phyloP scores from a whole-genome alignment of 2,113 vertebrate genomes.

The Hepsetus odoe region DNA sequence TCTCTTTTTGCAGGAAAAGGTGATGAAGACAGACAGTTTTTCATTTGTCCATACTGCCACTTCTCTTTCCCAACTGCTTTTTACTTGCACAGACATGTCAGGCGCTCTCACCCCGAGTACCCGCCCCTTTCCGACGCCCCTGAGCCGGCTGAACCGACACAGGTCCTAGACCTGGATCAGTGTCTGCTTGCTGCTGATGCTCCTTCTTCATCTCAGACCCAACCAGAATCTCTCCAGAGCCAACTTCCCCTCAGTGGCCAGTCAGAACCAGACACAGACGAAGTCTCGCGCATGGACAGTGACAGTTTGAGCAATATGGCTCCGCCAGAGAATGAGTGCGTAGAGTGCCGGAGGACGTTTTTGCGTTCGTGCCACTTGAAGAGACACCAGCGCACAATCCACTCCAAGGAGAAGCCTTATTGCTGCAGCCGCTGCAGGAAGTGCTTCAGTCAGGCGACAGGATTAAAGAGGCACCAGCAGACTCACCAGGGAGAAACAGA shows the following conservation, averaged over 20 bases:
- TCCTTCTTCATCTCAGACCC: constrained; percentile 16
- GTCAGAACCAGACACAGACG: background rate
- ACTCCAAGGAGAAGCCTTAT: constrained; percentile 58
- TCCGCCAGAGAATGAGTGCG: constrained; percentile 36
- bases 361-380: constrained; percentile 53
- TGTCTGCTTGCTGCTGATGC: constrained; percentile 46
- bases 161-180: constrained; percentile 31
- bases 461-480: constrained; percentile 59
- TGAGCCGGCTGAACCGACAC: background rate
- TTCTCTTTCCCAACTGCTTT: constrained; percentile 72
- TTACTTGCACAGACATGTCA: constrained; percentile 69
- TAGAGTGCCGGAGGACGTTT: constrained; percentile 55
- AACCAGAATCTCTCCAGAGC: constrained; percentile 33
- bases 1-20: constrained; percentile 53
- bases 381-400: constrained; percentile 58
- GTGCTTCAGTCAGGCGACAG: constrained; percentile 59
- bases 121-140: constrained; percentile 19
- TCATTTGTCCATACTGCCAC: constrained; percentile 67
- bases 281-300: background rate
- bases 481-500: constrained; percentile 38
- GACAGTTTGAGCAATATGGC: background rate
- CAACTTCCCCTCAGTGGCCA: constrained; percentile 29
- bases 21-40: constrained; percentile 49
- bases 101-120: constrained; percentile 58
- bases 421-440: constrained; percentile 56